Conservation (phyloP, 2,113 vertebrate species). For the Pluvianellus socialis region DNA sequence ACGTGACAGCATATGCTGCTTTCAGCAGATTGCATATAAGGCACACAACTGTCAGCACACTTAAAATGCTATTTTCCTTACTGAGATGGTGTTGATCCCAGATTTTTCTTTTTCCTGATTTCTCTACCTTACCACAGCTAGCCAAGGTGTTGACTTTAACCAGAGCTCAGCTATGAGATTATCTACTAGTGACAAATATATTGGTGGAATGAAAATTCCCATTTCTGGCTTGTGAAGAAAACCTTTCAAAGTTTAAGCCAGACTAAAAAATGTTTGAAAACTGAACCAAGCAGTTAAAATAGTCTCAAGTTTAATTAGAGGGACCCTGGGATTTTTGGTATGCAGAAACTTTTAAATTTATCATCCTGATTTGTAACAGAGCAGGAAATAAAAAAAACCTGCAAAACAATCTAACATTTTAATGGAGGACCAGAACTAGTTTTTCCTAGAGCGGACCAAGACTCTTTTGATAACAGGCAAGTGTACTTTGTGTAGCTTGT, state of each 20-base stretch:
- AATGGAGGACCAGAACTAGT: not conserved
- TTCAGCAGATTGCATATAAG: not conserved
- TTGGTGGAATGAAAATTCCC: not conserved
- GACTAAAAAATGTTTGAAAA: not conserved
- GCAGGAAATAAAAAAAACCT: not conserved
- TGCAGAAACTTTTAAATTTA: not conserved
- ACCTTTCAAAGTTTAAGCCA: not conserved
- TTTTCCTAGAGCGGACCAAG: not conserved
- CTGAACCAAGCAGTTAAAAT: not conserved
- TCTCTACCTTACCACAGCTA: not conserved
- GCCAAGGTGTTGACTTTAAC: not conserved
- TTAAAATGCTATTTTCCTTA: not conserved
- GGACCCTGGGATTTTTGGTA: not conserved
- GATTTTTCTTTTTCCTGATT: not conserved
- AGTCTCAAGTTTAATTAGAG: not conserved
- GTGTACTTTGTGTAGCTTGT: not conserved
- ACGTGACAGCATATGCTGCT: fast-evolving
- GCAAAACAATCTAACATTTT: not conserved
- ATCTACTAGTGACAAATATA: not conserved
- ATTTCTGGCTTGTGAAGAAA: not conserved
- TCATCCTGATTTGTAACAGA: not conserved
- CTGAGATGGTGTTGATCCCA: not conserved
- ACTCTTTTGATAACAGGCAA: not conserved
- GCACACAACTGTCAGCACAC: not conserved
- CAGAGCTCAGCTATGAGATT: not conserved